A percentile compares a stretch with the other conserved stretches of the same genome.
Evolutionary conservation across 2,113 vertebrate genomes (phyloP).

Genomic region (Poeciliopsis occidentalis): DNA sequence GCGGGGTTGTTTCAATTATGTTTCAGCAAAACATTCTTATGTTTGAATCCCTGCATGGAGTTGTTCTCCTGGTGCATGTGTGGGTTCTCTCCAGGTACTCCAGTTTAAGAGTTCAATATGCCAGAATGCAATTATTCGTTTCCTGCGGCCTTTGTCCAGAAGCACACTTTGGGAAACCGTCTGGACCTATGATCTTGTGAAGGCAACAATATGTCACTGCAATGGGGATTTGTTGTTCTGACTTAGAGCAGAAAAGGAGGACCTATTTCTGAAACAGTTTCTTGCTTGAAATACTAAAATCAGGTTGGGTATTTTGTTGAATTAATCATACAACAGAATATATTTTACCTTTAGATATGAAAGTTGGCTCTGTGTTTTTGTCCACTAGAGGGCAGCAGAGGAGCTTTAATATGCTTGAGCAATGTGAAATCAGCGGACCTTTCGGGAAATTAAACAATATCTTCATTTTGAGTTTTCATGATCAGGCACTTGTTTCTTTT

Average conservation of each 20-base stretch:
- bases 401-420: background rate
- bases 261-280: background rate
- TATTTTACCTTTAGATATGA: background rate
- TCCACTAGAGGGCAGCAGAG: constrained; percentile 13
- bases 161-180: no score
- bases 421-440: no score
- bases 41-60: background rate
- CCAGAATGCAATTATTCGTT: no score
- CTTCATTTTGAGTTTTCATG: background rate
- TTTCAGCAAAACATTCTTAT: background rate
- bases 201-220: background rate
- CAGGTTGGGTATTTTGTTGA: background rate
- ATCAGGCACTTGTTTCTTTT: background rate
- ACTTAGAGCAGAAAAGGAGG: background rate
- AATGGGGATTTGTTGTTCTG: background rate
- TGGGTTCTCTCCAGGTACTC: background rate
- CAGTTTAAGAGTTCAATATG: no score
- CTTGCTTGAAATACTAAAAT: background rate
- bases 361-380: background rate
- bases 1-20: background rate
- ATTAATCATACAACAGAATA: background rate
- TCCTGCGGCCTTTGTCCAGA: no score
- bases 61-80: background rate
- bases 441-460: background rate
- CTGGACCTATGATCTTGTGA: no score